Conservation (phyloP, 2,113 vertebrate genomes). For the Archocentrus centrarchus region DNA sequence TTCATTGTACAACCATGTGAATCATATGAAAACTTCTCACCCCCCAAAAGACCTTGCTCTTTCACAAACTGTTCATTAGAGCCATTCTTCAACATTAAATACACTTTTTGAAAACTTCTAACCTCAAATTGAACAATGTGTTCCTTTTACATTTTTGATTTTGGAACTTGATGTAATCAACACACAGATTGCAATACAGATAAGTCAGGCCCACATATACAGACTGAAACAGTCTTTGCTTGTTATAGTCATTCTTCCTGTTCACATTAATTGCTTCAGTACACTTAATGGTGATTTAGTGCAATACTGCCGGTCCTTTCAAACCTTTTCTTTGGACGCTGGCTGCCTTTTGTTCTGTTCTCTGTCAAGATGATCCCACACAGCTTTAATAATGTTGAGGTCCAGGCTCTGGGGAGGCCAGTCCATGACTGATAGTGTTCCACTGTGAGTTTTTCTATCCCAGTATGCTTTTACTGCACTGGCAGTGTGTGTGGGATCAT, state of each 20-base stretch:
- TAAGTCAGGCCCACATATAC: not conserved
- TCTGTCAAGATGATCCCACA: not conserved
- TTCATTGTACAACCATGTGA: not conserved
- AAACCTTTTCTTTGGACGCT: not conserved
- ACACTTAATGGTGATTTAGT: not conserved
- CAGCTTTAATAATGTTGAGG: not conserved
- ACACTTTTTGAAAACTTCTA: conserved; percentile 14
- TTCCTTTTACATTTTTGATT: not conserved
- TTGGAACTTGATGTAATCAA: not conserved
- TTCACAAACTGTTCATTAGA: not conserved
- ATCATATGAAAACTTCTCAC: not conserved
- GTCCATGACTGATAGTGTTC: not conserved
- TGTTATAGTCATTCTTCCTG: not conserved
- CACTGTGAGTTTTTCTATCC: too few species aligned
- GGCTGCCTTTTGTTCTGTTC: not conserved
- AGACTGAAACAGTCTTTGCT: not conserved
- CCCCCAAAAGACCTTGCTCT: not conserved
- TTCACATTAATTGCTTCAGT: not conserved
- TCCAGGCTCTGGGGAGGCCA: not conserved
- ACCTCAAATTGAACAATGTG: not conserved
- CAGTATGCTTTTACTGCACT: not conserved
- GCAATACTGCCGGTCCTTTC: not conserved
- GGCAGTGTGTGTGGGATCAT: not conserved
- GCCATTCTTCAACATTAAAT: not conserved
- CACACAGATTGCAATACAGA: not conserved